These are phyloP conservation scores for Drepana arcuata DNA, from an alignment of 1,140 invertebrate species.

Conservation along the genomic window DNA sequence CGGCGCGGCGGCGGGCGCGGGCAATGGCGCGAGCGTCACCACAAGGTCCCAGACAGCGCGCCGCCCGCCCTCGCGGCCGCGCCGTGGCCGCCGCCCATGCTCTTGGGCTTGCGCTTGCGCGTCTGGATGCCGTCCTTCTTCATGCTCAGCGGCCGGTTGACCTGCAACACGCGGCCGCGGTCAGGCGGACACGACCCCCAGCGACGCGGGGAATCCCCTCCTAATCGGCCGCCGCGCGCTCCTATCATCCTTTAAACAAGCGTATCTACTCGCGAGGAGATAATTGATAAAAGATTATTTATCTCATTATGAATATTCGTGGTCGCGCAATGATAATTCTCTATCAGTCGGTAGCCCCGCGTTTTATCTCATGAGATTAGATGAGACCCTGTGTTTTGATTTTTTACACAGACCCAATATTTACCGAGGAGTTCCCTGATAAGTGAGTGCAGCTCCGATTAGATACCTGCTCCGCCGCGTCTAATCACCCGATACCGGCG, in stretches of 20 bases:
- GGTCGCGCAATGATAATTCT: constrained; percentile 63
- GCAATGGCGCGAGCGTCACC: not conserved
- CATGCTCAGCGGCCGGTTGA: constrained; percentile 92
- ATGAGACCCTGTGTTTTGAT: constrained; percentile 70
- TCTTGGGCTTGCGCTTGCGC: constrained; percentile 90
- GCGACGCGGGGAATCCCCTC: constrained; percentile 53
- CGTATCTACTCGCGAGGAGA: constrained; percentile 62
- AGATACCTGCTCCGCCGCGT: constrained; percentile 38
- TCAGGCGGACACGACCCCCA: not conserved
- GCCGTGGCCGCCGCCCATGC: constrained; percentile 52
- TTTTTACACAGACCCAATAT: constrained; percentile 64
- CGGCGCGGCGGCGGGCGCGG: not conserved
- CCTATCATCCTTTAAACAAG: constrained; percentile 70
- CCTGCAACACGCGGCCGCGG: constrained; percentile 69
- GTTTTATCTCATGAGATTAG: constrained; percentile 69
- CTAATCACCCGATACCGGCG: not conserved
- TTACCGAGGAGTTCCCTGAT: constrained; percentile 69
- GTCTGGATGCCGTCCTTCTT: constrained; percentile 97
- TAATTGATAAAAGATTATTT: constrained; percentile 72
- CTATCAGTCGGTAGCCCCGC: constrained; percentile 68
- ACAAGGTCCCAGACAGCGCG: constrained; percentile 38
- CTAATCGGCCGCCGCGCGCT: constrained; percentile 48
- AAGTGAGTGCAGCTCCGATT: constrained; percentile 45
- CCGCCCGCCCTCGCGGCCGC: constrained; percentile 32
- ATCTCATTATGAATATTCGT: constrained; percentile 71